Conservation (phyloP, 2,113 vertebrate genomes). For the Copsychus sechellarum region DNA sequence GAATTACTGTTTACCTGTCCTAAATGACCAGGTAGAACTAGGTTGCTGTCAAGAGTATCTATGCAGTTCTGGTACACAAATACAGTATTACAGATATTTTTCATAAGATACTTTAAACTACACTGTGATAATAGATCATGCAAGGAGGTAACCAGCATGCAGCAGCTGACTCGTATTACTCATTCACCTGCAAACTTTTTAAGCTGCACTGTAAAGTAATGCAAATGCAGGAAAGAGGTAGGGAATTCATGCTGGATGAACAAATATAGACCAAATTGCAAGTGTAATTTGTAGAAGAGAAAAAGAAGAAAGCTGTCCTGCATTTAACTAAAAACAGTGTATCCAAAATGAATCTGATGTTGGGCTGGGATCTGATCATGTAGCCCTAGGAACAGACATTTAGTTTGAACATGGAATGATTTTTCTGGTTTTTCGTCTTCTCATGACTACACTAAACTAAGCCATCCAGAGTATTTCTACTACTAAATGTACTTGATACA, state of each 20-base stretch:
- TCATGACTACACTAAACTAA: not conserved
- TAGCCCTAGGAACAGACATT: not conserved
- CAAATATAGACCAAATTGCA: not conserved
- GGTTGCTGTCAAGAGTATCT: not conserved
- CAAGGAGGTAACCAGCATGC: not conserved
- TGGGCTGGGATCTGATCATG: not conserved
- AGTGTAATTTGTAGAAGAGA: not conserved
- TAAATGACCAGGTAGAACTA: not conserved
- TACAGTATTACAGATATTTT: not conserved
- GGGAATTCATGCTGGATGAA: not conserved
- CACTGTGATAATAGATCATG: not conserved
- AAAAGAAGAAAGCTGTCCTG: not conserved
- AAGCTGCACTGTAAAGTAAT: not conserved
- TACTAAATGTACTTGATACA: not conserved
- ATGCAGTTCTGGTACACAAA: rapidly evolving
- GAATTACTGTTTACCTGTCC: not conserved
- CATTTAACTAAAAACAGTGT: not conserved
- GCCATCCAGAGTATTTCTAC: not conserved
- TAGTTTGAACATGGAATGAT: not conserved
- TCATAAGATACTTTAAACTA: not conserved
- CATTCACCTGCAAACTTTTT: not conserved
- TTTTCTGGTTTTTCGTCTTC: not conserved
- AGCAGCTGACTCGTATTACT: not conserved
- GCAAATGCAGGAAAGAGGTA: not conserved
- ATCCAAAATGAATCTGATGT: not conserved